Evolutionary conservation across 2,888 invertebrate species (phyloP).

Genomic region (Epicampocera succincta): DNA sequence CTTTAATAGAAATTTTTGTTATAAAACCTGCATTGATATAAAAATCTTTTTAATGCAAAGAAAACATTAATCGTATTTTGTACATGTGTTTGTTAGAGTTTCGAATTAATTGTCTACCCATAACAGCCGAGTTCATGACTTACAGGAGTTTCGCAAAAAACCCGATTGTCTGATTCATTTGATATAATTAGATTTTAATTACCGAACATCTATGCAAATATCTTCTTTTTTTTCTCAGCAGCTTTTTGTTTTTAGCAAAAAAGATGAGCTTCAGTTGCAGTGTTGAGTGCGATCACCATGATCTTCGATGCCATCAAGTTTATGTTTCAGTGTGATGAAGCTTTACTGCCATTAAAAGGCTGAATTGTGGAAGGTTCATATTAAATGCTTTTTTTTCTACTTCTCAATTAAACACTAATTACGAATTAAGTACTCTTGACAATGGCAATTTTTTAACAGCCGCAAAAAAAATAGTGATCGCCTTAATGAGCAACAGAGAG

Average conservation of each 20-base stretch:
- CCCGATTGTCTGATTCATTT: constrained; percentile 16
- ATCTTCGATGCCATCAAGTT: constrained; percentile 22
- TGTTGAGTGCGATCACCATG: constrained; percentile 25
- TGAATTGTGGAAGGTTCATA: constrained; percentile 25
- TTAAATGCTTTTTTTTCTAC: constrained; percentile 2
- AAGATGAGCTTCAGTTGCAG: constrained; percentile 34
- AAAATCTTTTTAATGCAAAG: too few relatives aligned
- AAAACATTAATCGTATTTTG: too few relatives aligned
- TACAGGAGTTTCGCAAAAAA: constrained; percentile 2
- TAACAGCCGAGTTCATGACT: constrained; percentile 30
- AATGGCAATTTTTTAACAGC: constrained; percentile 11
- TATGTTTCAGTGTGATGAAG: background rate
- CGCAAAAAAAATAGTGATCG: constrained; percentile 10
- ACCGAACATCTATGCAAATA: constrained; percentile 53
- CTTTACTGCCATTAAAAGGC: constrained; percentile 12
- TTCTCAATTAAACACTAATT: constrained; percentile 57
- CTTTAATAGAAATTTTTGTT: too few relatives aligned
- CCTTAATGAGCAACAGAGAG: background rate
- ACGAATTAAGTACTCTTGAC: constrained; percentile 36
- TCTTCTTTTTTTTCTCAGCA: constrained; percentile 1
- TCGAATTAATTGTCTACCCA: background rate
- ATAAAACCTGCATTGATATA: too few relatives aligned
- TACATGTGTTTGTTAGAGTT: constrained; percentile 6
- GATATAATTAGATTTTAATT: constrained; percentile 65
- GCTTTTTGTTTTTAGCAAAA: constrained; percentile 11